Evolutionary conservation across 2,888 invertebrate genomes (phyloP), one percentile per base, ranked within the genome.

Genomic region (Penaeus monodon): DNA sequence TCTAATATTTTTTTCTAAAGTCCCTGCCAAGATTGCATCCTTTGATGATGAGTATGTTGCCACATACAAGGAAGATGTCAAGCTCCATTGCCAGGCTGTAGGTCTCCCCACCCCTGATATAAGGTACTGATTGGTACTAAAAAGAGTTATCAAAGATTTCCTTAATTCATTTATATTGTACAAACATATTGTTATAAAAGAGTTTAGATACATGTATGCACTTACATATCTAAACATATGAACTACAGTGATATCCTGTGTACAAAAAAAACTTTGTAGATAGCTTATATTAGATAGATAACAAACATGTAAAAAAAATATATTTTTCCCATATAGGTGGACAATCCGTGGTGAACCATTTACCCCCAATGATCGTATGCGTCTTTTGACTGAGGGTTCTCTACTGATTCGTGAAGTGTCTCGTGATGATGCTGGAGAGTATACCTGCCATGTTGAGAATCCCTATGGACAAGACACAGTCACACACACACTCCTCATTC

Each of bases 11-110:
- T 88, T 91, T 90, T 90, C 92, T 93, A 89, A 92, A 96, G 98
- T 97, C 87, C 97, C 98, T 77, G 98, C 98, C 2, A 97, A 97
- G 92, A 98, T 98, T 91, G 97, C 98, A 76, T 98, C 98, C 1
- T 98, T 98, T 93, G 97, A 98, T 92, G 96, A 97, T 92, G 95
- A 96, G n/a, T 96, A 98, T 92, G 96, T 96, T 89, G 97, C 97
- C 22, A 97, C 96, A 0, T 97, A 97, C 93, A 97, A 97, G 93
- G 97, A 97, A 93, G 97, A 97, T 91, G 96, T 98, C 1, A 97
- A 96, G 91, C 93, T 98, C 91, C 97, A 97, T 0, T 98, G 98
- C 91, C 94, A 97, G 44, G 96, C 97, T 83, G 98, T 98, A 73
- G 98, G 98, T 27, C 95, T 97, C 63, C 98, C 98, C 27, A 95